Conservation (phyloP, 2,888 invertebrate species). For the Drosophila ochracea region DNA sequence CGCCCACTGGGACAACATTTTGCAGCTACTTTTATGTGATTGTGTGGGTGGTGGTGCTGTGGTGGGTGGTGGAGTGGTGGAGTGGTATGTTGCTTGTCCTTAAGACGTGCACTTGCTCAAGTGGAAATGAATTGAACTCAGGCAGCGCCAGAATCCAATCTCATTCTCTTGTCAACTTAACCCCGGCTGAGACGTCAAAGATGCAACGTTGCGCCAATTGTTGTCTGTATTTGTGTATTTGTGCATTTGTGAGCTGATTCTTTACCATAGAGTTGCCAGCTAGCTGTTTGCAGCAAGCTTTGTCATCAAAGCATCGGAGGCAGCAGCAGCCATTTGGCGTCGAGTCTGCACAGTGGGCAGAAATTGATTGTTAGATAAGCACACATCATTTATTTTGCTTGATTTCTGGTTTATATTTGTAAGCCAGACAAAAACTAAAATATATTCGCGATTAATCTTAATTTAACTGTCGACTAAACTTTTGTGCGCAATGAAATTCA, state of each 20-base stretch:
- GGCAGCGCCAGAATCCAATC: constrained; percentile 75
- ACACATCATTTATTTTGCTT: not conserved
- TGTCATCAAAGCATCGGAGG: constrained; percentile 53
- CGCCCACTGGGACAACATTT: constrained; percentile 58
- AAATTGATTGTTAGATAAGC: constrained; percentile 10
- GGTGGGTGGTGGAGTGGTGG: not conserved
- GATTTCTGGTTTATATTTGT: not conserved
- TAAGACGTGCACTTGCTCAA: constrained; percentile 81
- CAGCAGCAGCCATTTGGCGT: constrained; percentile 52
- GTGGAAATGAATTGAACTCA: constrained; percentile 83
- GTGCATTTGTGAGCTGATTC: constrained; percentile 40
- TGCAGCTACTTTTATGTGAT: constrained; percentile 71
- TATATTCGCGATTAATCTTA: not conserved
- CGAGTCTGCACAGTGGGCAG: constrained; percentile 60
- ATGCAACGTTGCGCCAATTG: constrained; percentile 64
- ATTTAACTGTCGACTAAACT: not conserved
- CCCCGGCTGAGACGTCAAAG: constrained; percentile 67
- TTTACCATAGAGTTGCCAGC: constrained; percentile 23
- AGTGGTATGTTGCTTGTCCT: constrained; percentile 38
- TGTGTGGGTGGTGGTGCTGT: not conserved
- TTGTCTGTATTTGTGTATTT: constrained; percentile 52
- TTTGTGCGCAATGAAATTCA: not conserved
- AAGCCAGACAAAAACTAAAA: not conserved
- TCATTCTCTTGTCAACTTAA: constrained; percentile 80
- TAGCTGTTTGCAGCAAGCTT: constrained; percentile 32